Evolutionary conservation across 2,888 invertebrate genomes (phyloP), one percentile per base, ranked within the genome.

Genomic region (Barypeithes pellucidus): DNA sequence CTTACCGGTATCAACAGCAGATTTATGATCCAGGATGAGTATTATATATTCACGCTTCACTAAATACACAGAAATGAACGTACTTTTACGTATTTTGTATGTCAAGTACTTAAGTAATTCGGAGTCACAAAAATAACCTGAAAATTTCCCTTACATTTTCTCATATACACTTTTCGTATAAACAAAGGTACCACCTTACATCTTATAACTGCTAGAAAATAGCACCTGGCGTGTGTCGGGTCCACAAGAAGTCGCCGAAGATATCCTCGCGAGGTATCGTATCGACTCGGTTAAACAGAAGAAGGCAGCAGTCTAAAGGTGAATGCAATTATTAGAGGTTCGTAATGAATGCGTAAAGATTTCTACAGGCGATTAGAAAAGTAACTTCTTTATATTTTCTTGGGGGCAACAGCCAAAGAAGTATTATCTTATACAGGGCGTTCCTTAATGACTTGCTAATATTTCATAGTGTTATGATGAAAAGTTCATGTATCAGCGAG

Each of bases 121-220:
- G 9, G 9, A 36, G 29, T 29, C 29, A 69, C 63, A 63, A 65
- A 63, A 65, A 65, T 33, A 52, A 24, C 0, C 29, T n/a, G 22
- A 59, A n/a, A 65, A 33, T 29, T 12, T 12, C 11, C 1, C 43
- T 59, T 63, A 33, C n/a, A 4, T 22, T 47, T 8, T 14, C 16
- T 43, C 70, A 65, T 59, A 50, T 59, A 63, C 63, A 29, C 63
- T 59, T 70, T 41, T 57, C n/a, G 41, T 33, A 52, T 50, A 61
- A 69, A 70, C 70, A 70, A 70, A 63, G 70, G 65, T 65, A 62
- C 70, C 70, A 70, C 70, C 70, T 70, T 62, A 47, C 45, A 52
- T 33, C 24, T 57, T 59, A 65, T 65, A 67, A 45, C 45, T 45
- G 67, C 57, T 63, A 62, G 70, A 70, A 63, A 63, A 67, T 45